These are phyloP conservation scores for Drosophila flavopinicola DNA, from an alignment of 2,888 invertebrate genomes.

Conservation along the genomic window DNA sequence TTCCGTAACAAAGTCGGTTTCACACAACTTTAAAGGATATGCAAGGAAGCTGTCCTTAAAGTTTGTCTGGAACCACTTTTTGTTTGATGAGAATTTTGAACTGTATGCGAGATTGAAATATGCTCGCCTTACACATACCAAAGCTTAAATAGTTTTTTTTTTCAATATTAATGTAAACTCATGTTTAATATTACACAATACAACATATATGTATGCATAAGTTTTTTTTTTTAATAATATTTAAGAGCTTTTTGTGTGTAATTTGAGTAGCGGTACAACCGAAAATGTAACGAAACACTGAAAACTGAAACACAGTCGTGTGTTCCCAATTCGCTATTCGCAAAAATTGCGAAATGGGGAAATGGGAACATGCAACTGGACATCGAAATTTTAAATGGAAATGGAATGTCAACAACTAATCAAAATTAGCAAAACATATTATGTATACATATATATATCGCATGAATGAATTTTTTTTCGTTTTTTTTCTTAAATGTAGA, in stretches of 20 bases:
- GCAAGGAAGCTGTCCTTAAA: too few species aligned
- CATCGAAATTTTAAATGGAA: neutral
- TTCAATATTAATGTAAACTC: conserved; percentile 13
- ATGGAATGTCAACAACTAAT: conserved; percentile 38
- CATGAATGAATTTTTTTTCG: conserved; percentile 22
- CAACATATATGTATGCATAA: too few species aligned
- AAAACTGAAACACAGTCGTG: conserved; percentile 2
- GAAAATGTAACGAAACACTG: conserved; percentile 19
- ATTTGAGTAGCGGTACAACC: conserved; percentile 45
- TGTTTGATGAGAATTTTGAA: conserved; percentile 36
- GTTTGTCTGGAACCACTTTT: conserved; percentile 9
- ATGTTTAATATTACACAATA: conserved; percentile 11
- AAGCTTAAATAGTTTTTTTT: conserved; percentile 58
- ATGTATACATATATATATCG: neutral
- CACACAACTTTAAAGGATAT: conserved; percentile 4
- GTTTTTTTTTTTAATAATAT: conserved; percentile 32
- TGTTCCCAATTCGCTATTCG: conserved; percentile 11
- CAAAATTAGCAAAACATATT: conserved; percentile 50
- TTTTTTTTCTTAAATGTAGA: conserved; percentile 17
- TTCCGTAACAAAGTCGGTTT: conserved; percentile 9
- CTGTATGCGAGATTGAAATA: conserved; percentile 37
- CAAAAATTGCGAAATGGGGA: conserved; percentile 1
- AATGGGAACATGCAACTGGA: too few species aligned
- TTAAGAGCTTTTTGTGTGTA: conserved; percentile 29
- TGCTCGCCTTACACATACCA: conserved; percentile 70